Conservation (phyloP, 2,888 invertebrate species). For the Rhogogaster chlorosoma region DNA sequence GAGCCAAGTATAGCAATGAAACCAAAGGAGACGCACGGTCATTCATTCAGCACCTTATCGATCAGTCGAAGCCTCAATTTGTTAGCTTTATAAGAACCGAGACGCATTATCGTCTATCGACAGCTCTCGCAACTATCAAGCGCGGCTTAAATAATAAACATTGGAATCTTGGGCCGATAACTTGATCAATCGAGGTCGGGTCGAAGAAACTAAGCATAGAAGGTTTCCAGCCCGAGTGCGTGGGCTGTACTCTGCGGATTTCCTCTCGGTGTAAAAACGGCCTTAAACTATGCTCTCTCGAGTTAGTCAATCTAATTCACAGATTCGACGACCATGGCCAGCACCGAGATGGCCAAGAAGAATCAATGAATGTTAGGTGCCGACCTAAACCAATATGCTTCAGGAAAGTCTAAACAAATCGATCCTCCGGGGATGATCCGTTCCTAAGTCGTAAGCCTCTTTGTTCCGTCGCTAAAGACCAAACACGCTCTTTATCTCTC, state of each 20-base stretch:
- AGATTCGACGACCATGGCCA: neutral
- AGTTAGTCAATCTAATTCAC: neutral
- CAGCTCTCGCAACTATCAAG: neutral
- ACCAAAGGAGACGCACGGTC: neutral
- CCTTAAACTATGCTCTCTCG: neutral
- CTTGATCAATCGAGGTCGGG: neutral
- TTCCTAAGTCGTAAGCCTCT: conserved; percentile 56
- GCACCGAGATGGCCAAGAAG: neutral
- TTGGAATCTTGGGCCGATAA: neutral
- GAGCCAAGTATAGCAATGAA: neutral
- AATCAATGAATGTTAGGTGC: conserved; percentile 48
- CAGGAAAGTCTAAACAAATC: conserved; percentile 51
- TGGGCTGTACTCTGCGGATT: neutral
- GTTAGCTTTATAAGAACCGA: neutral
- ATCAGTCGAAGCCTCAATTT: neutral
- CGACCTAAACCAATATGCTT: conserved; percentile 53
- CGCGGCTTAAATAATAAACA: conserved; percentile 15
- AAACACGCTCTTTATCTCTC: conserved; percentile 66
- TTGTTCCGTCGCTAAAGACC: conserved; percentile 67
- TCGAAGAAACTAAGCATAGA: neutral
- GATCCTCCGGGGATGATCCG: conserved; percentile 52
- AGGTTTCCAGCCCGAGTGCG: neutral
- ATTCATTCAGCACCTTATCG: neutral
- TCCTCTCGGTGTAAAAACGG: neutral
- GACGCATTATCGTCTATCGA: neutral